phyloP scores from a whole-genome alignment of 2,888 invertebrate genomes.

The Taenaris catops region DNA sequence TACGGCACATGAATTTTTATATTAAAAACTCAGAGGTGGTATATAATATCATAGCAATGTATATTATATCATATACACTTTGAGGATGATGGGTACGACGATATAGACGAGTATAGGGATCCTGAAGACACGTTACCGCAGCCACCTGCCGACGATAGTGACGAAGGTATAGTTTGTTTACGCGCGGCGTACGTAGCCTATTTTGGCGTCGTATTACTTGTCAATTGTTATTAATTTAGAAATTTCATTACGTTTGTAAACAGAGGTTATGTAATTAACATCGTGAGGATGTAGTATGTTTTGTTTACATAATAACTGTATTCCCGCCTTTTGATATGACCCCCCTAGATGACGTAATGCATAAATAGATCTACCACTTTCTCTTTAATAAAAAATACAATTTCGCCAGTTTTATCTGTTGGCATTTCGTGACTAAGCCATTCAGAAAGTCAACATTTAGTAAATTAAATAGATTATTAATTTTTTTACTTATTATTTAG shows the following conservation, averaged over 20 bases:
- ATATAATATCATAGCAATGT: too few relatives aligned
- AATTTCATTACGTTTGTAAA: constrained; percentile 38
- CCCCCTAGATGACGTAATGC: constrained; percentile 61
- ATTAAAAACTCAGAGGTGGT: too few relatives aligned
- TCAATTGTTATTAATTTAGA: constrained; percentile 27
- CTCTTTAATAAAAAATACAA: constrained; percentile 35
- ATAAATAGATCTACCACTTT: constrained; percentile 47
- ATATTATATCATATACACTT: too few relatives aligned
- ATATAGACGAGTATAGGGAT: constrained; percentile 84
- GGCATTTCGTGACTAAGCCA: neutral
- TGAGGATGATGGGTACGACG: constrained; percentile 86
- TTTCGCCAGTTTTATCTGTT: neutral
- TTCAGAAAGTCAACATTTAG: too few relatives aligned
- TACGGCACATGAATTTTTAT: too few relatives aligned
- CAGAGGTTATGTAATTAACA: constrained; percentile 42
- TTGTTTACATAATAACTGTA: constrained; percentile 26
- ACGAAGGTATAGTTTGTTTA: constrained; percentile 78
- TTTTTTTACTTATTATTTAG: too few relatives aligned
- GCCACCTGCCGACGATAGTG: constrained; percentile 81
- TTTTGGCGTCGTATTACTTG: constrained; percentile 45
- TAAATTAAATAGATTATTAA: too few relatives aligned
- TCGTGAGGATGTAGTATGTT: constrained; percentile 18
- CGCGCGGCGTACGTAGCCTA: constrained; percentile 39
- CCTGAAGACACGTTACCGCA: constrained; percentile 74
- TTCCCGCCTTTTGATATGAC: constrained; percentile 59